A percentile compares a stretch with the other conserved stretches of the same genome.
Evolutionary conservation across 1,140 invertebrate genomes (phyloP).

Genomic region (Venturia canescens): DNA sequence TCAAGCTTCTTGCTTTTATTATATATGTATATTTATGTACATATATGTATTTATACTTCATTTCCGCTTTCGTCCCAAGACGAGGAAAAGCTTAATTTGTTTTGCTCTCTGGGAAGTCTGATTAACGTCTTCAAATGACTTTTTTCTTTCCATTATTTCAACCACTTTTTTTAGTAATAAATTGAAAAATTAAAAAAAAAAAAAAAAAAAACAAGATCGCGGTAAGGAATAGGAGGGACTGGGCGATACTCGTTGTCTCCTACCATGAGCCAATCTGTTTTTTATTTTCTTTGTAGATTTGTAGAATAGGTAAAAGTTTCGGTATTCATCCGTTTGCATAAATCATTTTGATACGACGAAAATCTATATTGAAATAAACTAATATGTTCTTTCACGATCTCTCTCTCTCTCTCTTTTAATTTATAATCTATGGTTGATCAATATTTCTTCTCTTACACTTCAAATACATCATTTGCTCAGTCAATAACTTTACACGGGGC

Average conservation of each 20-base stretch:
- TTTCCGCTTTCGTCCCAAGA: neutral
- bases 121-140: no score
- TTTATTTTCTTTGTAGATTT: neutral
- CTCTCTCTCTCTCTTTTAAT: constrained; percentile 11
- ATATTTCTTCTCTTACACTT: constrained; percentile 39
- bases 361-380: constrained; percentile 23
- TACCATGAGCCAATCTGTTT: no score
- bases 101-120: no score
- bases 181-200: no score
- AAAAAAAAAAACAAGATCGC: no score
- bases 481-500: constrained; percentile 66
- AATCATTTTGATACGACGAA: constrained; percentile 6
- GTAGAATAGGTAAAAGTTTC: neutral
- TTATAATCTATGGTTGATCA: constrained; percentile 36
- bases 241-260: no score
- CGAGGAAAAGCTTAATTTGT: no score
- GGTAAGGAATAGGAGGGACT: no score
- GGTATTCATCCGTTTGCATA: no score
- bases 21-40: neutral
- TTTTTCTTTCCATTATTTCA: no score
- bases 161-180: no score
- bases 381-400: constrained; percentile 50
- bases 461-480: constrained; percentile 61
- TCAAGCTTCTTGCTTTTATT: constrained; percentile 29
- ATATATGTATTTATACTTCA: neutral